Conservation (phyloP, 2,888 invertebrate species). For the Caenorhabditis imperialis region DNA sequence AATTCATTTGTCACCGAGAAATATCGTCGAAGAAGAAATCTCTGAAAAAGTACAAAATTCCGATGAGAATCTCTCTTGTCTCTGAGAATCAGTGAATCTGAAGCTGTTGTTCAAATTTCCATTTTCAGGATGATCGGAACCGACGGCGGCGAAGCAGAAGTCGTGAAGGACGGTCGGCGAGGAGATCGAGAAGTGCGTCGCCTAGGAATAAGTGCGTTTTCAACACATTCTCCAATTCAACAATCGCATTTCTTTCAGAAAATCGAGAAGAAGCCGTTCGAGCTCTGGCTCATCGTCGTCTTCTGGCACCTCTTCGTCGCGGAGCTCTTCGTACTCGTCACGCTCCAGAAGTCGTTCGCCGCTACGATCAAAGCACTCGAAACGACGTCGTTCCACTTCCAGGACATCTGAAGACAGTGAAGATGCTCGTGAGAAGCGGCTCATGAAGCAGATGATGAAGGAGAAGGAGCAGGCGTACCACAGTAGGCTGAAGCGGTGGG, state of each 20-base stretch:
- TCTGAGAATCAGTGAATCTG: too few relatives aligned
- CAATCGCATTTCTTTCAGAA: slow-evolving; percentile 17
- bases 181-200: slow-evolving; percentile 43
- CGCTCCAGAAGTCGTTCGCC: slow-evolving; percentile 48
- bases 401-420: slow-evolving; percentile 68
- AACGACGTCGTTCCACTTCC: slow-evolving; percentile 37
- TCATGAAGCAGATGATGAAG: slow-evolving; percentile 58
- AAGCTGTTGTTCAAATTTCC: too few relatives aligned
- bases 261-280: slow-evolving; percentile 45
- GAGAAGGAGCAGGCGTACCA: slow-evolving; percentile 72
- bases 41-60: not conserved
- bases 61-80: too few relatives aligned
- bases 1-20: too few relatives aligned
- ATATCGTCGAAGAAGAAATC: not conserved
- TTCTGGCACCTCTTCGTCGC: slow-evolving; percentile 23
- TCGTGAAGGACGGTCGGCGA: slow-evolving; percentile 16
- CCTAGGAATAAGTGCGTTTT: slow-evolving; percentile 47
- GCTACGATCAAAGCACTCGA: slow-evolving; percentile 18
- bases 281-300: slow-evolving; percentile 36
- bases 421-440: slow-evolving; percentile 63
- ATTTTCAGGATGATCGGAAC: slow-evolving; percentile 40
- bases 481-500: slow-evolving; percentile 83
- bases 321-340: slow-evolving; percentile 37
- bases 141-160: slow-evolving; percentile 26
- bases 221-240: not conserved